Conservation (phyloP, 1,140 invertebrate genomes). For the Heliconius hewitsoni region DNA sequence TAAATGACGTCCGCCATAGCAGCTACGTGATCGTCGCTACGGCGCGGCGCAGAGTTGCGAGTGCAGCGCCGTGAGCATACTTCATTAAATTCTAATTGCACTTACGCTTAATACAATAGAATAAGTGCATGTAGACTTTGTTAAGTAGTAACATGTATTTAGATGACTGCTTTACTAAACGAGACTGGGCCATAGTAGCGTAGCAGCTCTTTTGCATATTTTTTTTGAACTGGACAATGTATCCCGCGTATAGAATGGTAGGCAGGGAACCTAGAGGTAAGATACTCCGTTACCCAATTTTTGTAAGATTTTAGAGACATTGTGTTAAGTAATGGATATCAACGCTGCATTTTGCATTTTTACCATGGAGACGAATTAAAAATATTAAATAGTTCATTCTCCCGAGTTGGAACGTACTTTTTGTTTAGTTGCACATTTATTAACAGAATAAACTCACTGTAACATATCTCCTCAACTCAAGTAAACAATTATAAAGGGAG, state of each 20-base stretch:
- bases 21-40: slow-evolving; percentile 2
- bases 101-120: not conserved
- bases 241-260: no score
- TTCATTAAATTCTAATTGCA: not conserved
- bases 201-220: not conserved
- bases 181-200: not conserved
- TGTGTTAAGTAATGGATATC: no score
- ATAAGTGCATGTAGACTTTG: not conserved
- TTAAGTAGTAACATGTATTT: not conserved
- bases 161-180: not conserved
- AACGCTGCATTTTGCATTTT: no score
- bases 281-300: no score
- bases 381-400: not conserved
- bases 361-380: not conserved
- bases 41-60: not conserved
- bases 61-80: not conserved
- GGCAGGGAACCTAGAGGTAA: no score
- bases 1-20: not conserved
- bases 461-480: no score
- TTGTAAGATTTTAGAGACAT: no score
- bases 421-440: no score
- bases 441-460: no score
- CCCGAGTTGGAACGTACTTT: no score
- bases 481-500: not conserved
- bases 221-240: no score